A percentile compares a stretch with the other conserved stretches of the same genome.
phyloP scores from a whole-genome alignment of 2,888 invertebrate genomes.

The Meandrusa payeni region DNA sequence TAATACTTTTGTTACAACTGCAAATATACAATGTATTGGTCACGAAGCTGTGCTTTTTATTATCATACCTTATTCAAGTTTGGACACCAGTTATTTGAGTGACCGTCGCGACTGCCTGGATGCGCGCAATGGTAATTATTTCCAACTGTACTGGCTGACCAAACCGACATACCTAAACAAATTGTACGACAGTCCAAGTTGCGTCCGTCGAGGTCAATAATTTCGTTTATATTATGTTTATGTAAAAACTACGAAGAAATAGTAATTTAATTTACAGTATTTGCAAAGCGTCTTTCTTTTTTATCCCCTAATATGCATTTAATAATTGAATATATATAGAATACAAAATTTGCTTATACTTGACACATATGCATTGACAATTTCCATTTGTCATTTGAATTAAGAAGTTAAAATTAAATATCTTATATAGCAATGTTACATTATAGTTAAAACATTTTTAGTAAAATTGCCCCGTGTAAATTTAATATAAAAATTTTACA shows the following conservation, averaged over 20 bases:
- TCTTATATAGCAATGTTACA: too few relatives aligned
- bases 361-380: conserved; percentile 7
- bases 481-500: too few relatives aligned
- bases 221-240: conserved; percentile 22
- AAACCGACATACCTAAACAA: conserved; percentile 84
- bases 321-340: background rate
- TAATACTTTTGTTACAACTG: conserved; percentile 24
- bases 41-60: conserved; percentile 23
- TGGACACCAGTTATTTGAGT: conserved; percentile 71
- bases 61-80: conserved; percentile 72
- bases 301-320: background rate
- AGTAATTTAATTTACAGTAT: background rate
- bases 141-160: conserved; percentile 85
- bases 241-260: conserved; percentile 1
- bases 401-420: too few relatives aligned
- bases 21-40: conserved; percentile 17
- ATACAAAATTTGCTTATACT: conserved; percentile 1
- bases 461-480: too few relatives aligned
- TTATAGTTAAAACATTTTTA: too few relatives aligned
- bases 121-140: conserved; percentile 70
- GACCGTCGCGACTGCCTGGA: conserved; percentile 65
- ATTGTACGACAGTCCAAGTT: conserved; percentile 64
- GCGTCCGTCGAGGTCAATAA: conserved; percentile 62
- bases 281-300: conserved; percentile 6
- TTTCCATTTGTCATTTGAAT: conserved; percentile 2